These are phyloP conservation scores for Coecobrya sp. DNA, from an alignment of 2,888 invertebrate species.

Conservation along the genomic window DNA sequence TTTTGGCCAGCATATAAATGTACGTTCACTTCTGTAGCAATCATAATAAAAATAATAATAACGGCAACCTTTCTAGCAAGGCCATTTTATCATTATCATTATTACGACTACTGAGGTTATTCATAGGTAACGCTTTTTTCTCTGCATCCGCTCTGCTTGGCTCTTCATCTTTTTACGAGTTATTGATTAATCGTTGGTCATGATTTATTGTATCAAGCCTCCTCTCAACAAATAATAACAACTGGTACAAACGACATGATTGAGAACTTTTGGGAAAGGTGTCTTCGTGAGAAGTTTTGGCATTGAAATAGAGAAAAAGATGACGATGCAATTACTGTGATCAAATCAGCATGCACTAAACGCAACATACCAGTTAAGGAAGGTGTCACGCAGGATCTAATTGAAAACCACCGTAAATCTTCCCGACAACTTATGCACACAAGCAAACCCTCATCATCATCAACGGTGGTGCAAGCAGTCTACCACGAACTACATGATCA, in stretches of 20 bases:
- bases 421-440: conserved; percentile 38
- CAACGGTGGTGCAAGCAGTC: neutral
- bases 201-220: conserved; percentile 80
- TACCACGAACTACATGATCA: conserved; percentile 38
- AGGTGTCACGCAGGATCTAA: conserved; percentile 79
- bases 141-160: conserved; percentile 41
- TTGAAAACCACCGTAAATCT: conserved; percentile 79
- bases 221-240: conserved; percentile 79
- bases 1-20: conserved; percentile 8
- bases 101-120: conserved; percentile 63
- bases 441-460: conserved; percentile 29
- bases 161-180: conserved; percentile 47
- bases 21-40: conserved; percentile 37
- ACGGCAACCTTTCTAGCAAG: conserved; percentile 66
- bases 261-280: conserved; percentile 73
- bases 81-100: conserved; percentile 64
- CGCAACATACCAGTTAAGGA: conserved; percentile 44
- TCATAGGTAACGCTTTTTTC: conserved; percentile 2
- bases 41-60: conserved; percentile 32
- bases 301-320: conserved; percentile 69
- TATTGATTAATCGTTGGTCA: conserved; percentile 77
- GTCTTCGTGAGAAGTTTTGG: conserved; percentile 78
- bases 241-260: conserved; percentile 68
- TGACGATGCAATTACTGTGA: conserved; percentile 72
- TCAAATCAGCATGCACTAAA: conserved; percentile 38